A percentile compares a stretch with the other conserved stretches of the same genome.
Conservation (phyloP, 2,888 invertebrate species). For the Tryphoninae sp. region DNA sequence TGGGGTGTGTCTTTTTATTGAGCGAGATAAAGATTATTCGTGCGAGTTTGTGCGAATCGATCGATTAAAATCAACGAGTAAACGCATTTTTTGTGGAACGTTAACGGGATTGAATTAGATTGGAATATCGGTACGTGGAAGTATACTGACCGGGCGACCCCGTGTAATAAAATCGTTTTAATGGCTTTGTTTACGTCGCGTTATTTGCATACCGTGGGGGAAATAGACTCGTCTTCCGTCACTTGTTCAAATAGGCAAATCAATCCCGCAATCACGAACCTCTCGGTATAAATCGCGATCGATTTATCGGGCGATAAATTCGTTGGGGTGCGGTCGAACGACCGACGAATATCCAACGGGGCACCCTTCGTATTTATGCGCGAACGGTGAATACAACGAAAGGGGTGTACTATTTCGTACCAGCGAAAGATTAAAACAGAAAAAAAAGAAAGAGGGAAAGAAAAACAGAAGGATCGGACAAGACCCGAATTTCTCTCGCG, state of each 20-base stretch:
- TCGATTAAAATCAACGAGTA: too few relatives aligned
- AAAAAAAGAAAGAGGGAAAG: slow-evolving; percentile 12
- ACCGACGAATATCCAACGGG: slow-evolving; percentile 36
- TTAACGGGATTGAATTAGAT: too few relatives aligned
- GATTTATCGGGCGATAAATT: slow-evolving; percentile 42
- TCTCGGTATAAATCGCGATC: slow-evolving; percentile 49
- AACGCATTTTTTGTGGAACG: too few relatives aligned
- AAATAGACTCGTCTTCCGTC: slow-evolving; percentile 42
- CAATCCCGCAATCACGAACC: background rate
- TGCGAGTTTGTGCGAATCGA: too few relatives aligned
- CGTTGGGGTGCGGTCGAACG: slow-evolving; percentile 1
- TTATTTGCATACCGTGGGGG: slow-evolving; percentile 34
- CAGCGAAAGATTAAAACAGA: slow-evolving; percentile 11
- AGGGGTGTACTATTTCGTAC: slow-evolving; percentile 15
- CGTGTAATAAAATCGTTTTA: slow-evolving; percentile 76
- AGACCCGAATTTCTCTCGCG: background rate
- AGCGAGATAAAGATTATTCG: too few relatives aligned
- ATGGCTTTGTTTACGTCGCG: slow-evolving; percentile 73
- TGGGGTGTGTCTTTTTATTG: too few relatives aligned
- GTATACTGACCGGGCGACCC: slow-evolving; percentile 26
- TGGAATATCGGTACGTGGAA: too few relatives aligned
- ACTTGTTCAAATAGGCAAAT: slow-evolving; percentile 17
- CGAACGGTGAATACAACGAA: slow-evolving; percentile 29
- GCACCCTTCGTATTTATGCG: slow-evolving; percentile 33
- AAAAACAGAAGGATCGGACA: too few relatives aligned